Evolutionary conservation across 2,797 vertebrate genomes (phyloP).

Genomic region (Pseudocheirus occidentalis): DNA sequence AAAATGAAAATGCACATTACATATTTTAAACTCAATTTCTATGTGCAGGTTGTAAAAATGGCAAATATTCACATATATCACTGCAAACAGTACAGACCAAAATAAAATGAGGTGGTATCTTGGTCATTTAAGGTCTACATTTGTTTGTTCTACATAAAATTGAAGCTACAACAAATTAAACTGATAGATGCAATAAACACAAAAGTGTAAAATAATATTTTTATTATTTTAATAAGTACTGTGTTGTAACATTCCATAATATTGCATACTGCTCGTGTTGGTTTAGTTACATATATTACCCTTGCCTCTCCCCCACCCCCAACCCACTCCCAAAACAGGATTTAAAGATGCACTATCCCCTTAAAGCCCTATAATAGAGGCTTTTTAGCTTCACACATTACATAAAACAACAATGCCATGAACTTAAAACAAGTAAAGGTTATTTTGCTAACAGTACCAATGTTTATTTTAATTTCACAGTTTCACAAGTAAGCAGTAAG

Average conservation of each 20-base stretch:
- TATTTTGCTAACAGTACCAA: slow-evolving; percentile 44
- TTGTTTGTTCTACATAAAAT: slow-evolving; percentile 41
- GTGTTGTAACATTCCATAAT: slow-evolving; percentile 83
- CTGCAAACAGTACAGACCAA: not conserved
- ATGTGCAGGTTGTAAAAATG: slow-evolving; percentile 24
- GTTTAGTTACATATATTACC: slow-evolving; percentile 78
- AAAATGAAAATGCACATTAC: not conserved
- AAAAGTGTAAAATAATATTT: slow-evolving; percentile 84
- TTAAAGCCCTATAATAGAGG: slow-evolving; percentile 57
- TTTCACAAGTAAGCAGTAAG: slow-evolving; percentile 65
- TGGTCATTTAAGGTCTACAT: slow-evolving; percentile 32
- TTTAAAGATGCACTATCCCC: slow-evolving; percentile 78
- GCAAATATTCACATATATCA: not conserved
- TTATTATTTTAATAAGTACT: slow-evolving; percentile 82
- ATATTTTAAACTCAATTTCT: not conserved
- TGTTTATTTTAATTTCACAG: slow-evolving; percentile 66
- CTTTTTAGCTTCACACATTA: slow-evolving; percentile 49
- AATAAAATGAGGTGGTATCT: slow-evolving; percentile 40
- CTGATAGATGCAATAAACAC: slow-evolving; percentile 70
- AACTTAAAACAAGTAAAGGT: slow-evolving; percentile 60
- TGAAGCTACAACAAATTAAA: slow-evolving; percentile 51
- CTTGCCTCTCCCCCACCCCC: slow-evolving; percentile 61
- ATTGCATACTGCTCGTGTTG: slow-evolving; percentile 83
- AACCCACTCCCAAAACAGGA: slow-evolving; percentile 57
- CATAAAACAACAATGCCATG: slow-evolving; percentile 54